Evolutionary conservation across 2,113 vertebrate species (phyloP).

Genomic region (Proterorhinus semilunaris): DNA sequence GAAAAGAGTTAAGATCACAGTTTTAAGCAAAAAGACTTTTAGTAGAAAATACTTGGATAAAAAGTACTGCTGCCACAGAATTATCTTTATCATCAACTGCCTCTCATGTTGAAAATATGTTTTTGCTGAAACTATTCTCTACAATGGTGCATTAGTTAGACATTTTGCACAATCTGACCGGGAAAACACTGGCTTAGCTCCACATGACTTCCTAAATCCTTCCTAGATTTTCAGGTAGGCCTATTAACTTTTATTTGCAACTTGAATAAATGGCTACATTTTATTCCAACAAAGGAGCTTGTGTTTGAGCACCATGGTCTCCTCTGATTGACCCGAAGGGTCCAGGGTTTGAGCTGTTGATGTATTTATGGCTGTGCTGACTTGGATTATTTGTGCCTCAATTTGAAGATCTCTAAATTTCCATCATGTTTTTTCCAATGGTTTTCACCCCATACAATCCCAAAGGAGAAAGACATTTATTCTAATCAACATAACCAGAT

Average conservation of each 20-base stretch:
- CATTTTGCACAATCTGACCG: no score
- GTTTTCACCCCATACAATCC: no score
- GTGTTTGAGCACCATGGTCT: slow-evolving; percentile 10
- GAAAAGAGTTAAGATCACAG: no score
- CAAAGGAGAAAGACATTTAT: no score
- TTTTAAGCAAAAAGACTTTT: no score
- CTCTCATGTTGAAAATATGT: no score
- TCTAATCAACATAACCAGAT: background rate
- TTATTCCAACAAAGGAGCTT: background rate
- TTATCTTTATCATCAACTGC: no score
- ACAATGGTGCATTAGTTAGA: no score
- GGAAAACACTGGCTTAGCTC: background rate
- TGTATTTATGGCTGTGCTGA: slow-evolving; percentile 23
- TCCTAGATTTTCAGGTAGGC: background rate
- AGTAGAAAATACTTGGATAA: no score
- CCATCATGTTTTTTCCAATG: background rate
- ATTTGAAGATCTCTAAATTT: slow-evolving; percentile 45
- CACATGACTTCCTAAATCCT: background rate
- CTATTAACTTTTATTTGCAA: background rate
- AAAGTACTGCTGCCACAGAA: no score
- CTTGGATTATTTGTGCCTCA: slow-evolving; percentile 21
- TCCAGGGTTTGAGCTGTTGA: slow-evolving; percentile 25
- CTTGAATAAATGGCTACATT: background rate
- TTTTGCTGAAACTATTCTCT: no score
- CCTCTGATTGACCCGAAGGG: slow-evolving; percentile 15